Percentiles rank a stretch among this genome's conserved stretches.
phyloP scores from a whole-genome alignment of 92 coral and sea anemone genomes.

The Epizoanthus stellaris region DNA sequence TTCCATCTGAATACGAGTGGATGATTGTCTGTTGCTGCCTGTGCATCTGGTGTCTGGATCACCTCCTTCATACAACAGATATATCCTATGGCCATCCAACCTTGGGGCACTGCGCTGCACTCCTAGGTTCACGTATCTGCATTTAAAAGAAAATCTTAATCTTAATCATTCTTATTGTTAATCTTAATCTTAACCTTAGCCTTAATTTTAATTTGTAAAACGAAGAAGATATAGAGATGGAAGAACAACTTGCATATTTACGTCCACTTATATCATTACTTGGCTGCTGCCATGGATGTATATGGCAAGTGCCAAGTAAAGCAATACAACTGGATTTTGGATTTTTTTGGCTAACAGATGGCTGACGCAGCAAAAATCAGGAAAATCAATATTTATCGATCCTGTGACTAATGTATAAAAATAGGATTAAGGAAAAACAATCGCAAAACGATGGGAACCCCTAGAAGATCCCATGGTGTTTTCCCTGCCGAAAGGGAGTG shows the following conservation, averaged over 20 bases:
- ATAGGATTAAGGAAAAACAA: too few species aligned
- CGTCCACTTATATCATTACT: too few species aligned
- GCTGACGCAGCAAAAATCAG: too few species aligned
- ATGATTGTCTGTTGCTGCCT: conserved; percentile 39
- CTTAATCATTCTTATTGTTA: neutral
- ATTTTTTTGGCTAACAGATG: too few species aligned
- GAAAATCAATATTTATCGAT: too few species aligned
- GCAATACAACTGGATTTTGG: neutral
- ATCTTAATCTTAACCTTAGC: neutral
- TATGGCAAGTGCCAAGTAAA: neutral
- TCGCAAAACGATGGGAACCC: too few species aligned
- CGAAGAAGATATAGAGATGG: too few species aligned
- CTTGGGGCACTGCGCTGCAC: conserved; percentile 61
- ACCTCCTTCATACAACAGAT: conserved; percentile 70
- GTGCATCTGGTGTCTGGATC: conserved; percentile 48
- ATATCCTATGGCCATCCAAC: conserved; percentile 45
- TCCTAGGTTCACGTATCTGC: conserved; percentile 65
- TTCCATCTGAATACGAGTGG: conserved; percentile 66
- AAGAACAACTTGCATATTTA: too few species aligned
- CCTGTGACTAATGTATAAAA: too few species aligned
- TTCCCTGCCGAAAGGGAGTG: too few species aligned
- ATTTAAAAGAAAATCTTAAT: neutral
- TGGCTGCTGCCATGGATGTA: neutral
- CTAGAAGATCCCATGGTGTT: too few species aligned
- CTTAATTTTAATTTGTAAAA: too few species aligned